Evolutionary conservation across 2,113 vertebrate species (phyloP), one percentile per base, ranked within the genome.

Genomic region (Thamnophis sirtalis): DNA sequence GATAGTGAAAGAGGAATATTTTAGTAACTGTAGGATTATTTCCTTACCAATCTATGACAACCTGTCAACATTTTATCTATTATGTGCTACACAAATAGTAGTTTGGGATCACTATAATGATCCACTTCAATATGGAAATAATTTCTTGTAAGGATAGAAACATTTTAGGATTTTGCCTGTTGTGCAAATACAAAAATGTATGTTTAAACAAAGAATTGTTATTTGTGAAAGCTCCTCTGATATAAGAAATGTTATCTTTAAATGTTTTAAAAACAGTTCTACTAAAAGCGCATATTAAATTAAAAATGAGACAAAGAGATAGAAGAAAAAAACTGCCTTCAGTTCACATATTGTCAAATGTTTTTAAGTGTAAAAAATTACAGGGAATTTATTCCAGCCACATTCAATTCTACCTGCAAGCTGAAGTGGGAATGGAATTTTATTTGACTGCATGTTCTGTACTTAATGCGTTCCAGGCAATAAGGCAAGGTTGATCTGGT

Each of bases 51-150:
- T 60, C 33, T 91, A 88, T 60, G 80, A 90, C 88, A 91, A 92
- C 80, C 53, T 54, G 43, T 88, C 87, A 53, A 0, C 33, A 48
- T 60, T 93, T 88, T 93, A 91, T 0, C 3, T 92, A 50, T 38
- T 50, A 21, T 51, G 43, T 17, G 91, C 86, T 87, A 9, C n/a
- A 10, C 7, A 54, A 93, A 88, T 89, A 58, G 60, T 89, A 58
- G 55, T 90, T 50, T 80, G 84, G 87, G 93, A 89, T 93, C 90
- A 86, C 84, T 43, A 22, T 10, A 85, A 54, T 8, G 55, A 63
- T 7, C 13, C 84, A 22, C 86, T 11, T 22, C 10, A 5, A n/a
- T n/a, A 24, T 53, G 48, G 11, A 87, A 91, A 68, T 26, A 33
- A 68, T 33, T 13, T 19, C 6, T 48, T 55, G 33, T 15, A 43